Conservation (phyloP, 2,113 vertebrate species). For the Triplophysa rosa region DNA sequence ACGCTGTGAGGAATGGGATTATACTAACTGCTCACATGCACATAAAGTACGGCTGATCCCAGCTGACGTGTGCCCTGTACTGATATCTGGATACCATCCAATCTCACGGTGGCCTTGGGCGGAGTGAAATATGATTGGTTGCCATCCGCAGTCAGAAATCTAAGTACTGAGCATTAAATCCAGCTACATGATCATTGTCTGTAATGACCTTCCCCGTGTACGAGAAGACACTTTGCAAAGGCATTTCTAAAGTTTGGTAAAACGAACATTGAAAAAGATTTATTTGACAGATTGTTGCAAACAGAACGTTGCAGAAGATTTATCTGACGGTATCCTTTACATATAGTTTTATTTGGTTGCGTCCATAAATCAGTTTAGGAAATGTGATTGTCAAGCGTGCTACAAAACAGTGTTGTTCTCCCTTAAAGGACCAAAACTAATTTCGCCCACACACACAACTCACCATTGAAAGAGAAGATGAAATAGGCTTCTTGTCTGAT, state of each 20-base stretch:
- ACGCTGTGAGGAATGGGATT: background rate
- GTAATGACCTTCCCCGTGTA: slow-evolving; percentile 1
- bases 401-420: slow-evolving; percentile 13
- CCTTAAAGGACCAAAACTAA: background rate
- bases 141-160: background rate
- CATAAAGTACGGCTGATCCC: slow-evolving; percentile 18
- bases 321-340: slow-evolving; percentile 14
- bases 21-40: background rate
- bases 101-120: slow-evolving; percentile 34
- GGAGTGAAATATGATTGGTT: slow-evolving; percentile 26
- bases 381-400: slow-evolving; percentile 7
- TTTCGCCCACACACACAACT: background rate
- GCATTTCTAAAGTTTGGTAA: background rate
- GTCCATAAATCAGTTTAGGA: slow-evolving; percentile 21
- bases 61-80: background rate
- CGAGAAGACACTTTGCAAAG: background rate
- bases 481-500: background rate
- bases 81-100: slow-evolving; percentile 37
- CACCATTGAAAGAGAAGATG: background rate
- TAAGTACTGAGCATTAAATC: slow-evolving; percentile 27
- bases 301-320: background rate
- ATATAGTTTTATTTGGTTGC: slow-evolving; percentile 3
- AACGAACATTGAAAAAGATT: slow-evolving; percentile 4
- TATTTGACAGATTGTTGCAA: slow-evolving; percentile 8
- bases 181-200: slow-evolving; percentile 23